phyloP scores from a whole-genome alignment of 2,888 invertebrate species.

The Meliscaeva auricollis region DNA sequence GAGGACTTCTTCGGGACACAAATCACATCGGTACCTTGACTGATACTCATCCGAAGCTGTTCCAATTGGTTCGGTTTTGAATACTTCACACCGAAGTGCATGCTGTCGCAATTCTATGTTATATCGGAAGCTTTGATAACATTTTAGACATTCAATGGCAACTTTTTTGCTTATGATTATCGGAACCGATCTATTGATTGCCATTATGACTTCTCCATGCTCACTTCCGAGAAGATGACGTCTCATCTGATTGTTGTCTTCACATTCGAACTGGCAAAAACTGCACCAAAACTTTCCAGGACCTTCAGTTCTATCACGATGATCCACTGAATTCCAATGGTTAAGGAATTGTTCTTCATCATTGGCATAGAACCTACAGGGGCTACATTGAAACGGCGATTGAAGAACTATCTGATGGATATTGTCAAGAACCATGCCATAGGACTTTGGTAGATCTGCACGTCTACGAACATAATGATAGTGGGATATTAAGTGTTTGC shows the following conservation, averaged over 20 bases:
- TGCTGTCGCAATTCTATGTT: conserved; percentile 90
- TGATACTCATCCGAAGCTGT: conserved; percentile 88
- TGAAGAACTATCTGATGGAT: conserved; percentile 91
- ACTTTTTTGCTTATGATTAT: conserved; percentile 90
- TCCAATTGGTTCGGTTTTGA: conserved; percentile 80
- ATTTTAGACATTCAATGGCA: conserved; percentile 88
- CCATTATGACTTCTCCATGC: conserved; percentile 90
- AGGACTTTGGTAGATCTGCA: conserved; percentile 85
- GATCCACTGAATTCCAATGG: conserved; percentile 90
- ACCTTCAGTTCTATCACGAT: conserved; percentile 83
- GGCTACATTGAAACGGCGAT: conserved; percentile 93
- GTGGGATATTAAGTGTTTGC: conserved; percentile 94
- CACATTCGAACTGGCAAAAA: conserved; percentile 89
- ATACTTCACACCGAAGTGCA: conserved; percentile 84
- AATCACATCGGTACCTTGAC: conserved; percentile 86
- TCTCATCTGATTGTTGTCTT: conserved; percentile 88
- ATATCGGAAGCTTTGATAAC: conserved; percentile 89
- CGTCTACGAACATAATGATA: conserved; percentile 92
- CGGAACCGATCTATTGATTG: conserved; percentile 92
- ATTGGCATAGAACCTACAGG: conserved; percentile 94
- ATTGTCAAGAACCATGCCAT: conserved; percentile 89
- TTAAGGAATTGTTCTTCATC: conserved; percentile 88
- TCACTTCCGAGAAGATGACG: conserved; percentile 88
- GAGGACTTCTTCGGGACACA: conserved; percentile 86
- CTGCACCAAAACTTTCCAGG: conserved; percentile 90